phyloP scores from a whole-genome alignment of 2,888 invertebrate genomes.

The Watsonalla cultraria region DNA sequence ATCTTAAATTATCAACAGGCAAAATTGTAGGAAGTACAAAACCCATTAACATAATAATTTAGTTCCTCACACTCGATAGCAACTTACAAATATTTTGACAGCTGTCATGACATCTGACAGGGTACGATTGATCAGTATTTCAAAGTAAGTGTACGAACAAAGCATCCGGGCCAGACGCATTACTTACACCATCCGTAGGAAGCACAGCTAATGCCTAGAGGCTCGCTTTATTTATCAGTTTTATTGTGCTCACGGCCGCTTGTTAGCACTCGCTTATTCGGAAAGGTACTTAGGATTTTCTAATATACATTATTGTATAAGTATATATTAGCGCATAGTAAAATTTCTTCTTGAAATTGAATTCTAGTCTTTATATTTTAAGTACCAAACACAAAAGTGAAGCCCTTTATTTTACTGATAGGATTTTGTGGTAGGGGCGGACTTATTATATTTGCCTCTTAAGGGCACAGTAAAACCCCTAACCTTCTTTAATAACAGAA shows the following conservation, averaged over 20 bases:
- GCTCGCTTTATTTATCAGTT: slow-evolving; percentile 41
- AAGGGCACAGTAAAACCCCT: no score
- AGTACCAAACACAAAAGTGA: no score
- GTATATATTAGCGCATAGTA: neutral
- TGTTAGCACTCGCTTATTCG: slow-evolving; percentile 6
- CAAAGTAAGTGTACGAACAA: slow-evolving; percentile 12
- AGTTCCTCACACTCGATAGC: no score
- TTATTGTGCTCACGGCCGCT: slow-evolving; percentile 24
- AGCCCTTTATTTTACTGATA: no score
- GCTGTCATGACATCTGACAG: neutral
- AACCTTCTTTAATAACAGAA: no score
- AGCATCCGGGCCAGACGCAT: slow-evolving; percentile 44
- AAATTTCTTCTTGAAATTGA: no score
- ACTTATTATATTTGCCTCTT: no score
- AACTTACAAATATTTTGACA: neutral
- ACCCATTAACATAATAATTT: no score
- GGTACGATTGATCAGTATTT: slow-evolving; percentile 2
- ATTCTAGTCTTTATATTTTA: no score
- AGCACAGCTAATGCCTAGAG: slow-evolving; percentile 44
- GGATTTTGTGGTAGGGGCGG: no score
- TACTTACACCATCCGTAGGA: slow-evolving; percentile 43
- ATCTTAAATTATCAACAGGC: no score
- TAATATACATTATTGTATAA: slow-evolving; percentile 3
- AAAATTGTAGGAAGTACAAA: no score
- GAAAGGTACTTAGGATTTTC: neutral